A percentile compares a stretch with the other conserved stretches of the same genome.
Conservation (phyloP, 2,888 invertebrate species). For the Scotopteryx bipunctaria region DNA sequence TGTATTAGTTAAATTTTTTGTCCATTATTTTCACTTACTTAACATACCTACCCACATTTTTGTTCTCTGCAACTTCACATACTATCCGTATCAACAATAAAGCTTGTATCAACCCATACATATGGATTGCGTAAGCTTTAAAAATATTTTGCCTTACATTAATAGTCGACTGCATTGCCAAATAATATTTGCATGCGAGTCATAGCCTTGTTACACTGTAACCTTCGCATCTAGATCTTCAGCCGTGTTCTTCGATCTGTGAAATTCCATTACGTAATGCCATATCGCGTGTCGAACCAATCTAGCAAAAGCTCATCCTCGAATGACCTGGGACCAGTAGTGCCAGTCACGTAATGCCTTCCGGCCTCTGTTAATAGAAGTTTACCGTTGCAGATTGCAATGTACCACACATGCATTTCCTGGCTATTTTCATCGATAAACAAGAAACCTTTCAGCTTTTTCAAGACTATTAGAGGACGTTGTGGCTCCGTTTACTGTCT, state of each 20-base stretch:
- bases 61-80: neutral
- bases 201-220: conserved; percentile 10
- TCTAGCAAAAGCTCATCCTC: conserved; percentile 20
- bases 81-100: conserved; percentile 2
- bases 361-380: conserved; percentile 62
- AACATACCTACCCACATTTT: too few relatives aligned
- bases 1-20: too few relatives aligned
- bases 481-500: too few relatives aligned
- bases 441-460: conserved; percentile 15
- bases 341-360: conserved; percentile 64
- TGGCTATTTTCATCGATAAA: conserved; percentile 24
- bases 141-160: conserved; percentile 17
- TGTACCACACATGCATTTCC: conserved; percentile 35
- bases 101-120: neutral
- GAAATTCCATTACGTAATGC: neutral
- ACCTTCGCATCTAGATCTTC: conserved; percentile 3
- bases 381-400: conserved; percentile 59
- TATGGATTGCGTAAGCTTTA: conserved; percentile 16
- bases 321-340: conserved; percentile 43
- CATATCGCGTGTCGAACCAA: conserved; percentile 15
- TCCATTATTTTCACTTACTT: too few relatives aligned
- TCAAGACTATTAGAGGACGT: neutral
- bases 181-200: conserved; percentile 23
- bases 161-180: conserved; percentile 15
- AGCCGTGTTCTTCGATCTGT: too few relatives aligned